Conservation (phyloP, 2,888 invertebrate genomes). For the Thalpophila matura region DNA sequence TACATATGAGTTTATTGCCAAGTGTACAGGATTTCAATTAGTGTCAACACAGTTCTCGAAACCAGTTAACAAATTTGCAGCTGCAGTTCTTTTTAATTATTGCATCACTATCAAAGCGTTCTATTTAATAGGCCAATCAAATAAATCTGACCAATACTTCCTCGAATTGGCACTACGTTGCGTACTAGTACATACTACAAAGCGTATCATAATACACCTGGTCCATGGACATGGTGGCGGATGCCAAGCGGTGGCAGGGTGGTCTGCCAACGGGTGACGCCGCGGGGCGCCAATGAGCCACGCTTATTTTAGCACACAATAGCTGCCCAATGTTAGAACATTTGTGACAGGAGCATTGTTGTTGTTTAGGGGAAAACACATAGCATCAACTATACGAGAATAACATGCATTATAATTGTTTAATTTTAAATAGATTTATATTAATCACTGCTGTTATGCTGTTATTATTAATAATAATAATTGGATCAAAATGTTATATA, state of each 20-base stretch:
- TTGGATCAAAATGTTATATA: neutral
- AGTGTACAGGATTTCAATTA: slow-evolving; percentile 36
- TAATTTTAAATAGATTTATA: slow-evolving; percentile 11
- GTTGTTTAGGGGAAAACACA: slow-evolving; percentile 22
- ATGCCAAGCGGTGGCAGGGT: slow-evolving; percentile 71
- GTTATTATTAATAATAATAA: neutral
- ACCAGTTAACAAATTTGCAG: slow-evolving; percentile 48
- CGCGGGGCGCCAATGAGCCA: slow-evolving; percentile 68
- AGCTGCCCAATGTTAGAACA: slow-evolving; percentile 29
- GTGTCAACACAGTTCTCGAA: slow-evolving; percentile 38
- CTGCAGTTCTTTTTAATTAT: slow-evolving; percentile 49
- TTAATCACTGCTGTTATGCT: neutral
- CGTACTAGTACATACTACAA: slow-evolving; percentile 43
- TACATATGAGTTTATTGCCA: slow-evolving; percentile 11
- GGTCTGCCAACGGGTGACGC: slow-evolving; percentile 76
- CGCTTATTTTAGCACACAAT: slow-evolving; percentile 67
- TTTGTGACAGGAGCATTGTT: slow-evolving; percentile 38
- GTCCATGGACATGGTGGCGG: slow-evolving; percentile 57
- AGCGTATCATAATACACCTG: slow-evolving; percentile 65
- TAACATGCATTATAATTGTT: neutral
- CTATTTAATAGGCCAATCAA: slow-evolving; percentile 24
- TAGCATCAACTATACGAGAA: neutral
- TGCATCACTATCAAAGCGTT: slow-evolving; percentile 42
- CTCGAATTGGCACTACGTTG: slow-evolving; percentile 48
- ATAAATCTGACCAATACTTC: slow-evolving; percentile 41